phyloP scores from a whole-genome alignment of 2,797 vertebrate species.

The Selene dorsalis region DNA sequence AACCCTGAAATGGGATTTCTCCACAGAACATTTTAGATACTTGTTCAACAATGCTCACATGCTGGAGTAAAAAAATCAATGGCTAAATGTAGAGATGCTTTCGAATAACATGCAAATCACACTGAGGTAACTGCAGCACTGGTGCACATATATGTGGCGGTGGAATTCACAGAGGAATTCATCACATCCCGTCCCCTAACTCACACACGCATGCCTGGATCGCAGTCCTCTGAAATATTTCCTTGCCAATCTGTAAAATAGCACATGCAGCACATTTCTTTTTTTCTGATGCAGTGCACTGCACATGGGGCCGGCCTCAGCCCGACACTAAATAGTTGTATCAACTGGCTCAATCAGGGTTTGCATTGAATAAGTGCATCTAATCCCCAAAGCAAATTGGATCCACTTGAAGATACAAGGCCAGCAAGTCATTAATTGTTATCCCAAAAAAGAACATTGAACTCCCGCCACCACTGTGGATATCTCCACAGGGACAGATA shows the following conservation, averaged over 20 bases:
- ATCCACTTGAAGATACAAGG: conserved; percentile 67
- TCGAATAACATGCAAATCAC: conserved; percentile 64
- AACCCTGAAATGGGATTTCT: conserved; percentile 86
- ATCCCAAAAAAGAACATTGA: conserved; percentile 57
- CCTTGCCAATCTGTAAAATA: conserved; percentile 46
- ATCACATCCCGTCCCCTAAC: conserved; percentile 20
- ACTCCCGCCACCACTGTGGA: conserved; percentile 14
- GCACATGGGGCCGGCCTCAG: conserved; percentile 32
- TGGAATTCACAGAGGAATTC: conserved; percentile 23
- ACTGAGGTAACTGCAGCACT: conserved; percentile 2
- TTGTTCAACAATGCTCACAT: conserved; percentile 64
- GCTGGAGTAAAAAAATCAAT: conserved; percentile 47
- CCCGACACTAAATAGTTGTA: conserved; percentile 34
- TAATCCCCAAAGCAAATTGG: conserved; percentile 67
- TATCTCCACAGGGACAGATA: conserved; percentile 29
- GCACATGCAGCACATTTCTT: conserved; percentile 53
- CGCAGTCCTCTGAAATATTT: conserved; percentile 41
- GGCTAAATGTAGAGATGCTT: conserved; percentile 61
- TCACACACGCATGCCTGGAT: conserved; percentile 13
- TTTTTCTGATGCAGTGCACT: conserved; percentile 26
- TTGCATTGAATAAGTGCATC: conserved; percentile 58
- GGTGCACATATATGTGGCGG: conserved; percentile 14
- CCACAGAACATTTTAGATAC: conserved; percentile 75
- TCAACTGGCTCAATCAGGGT: conserved; percentile 62
- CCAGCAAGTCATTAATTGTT: conserved; percentile 68